Evolutionary conservation across 2,888 invertebrate species (phyloP), one percentile per base, ranked within the genome.

Genomic region (Athrips mouffetella): DNA sequence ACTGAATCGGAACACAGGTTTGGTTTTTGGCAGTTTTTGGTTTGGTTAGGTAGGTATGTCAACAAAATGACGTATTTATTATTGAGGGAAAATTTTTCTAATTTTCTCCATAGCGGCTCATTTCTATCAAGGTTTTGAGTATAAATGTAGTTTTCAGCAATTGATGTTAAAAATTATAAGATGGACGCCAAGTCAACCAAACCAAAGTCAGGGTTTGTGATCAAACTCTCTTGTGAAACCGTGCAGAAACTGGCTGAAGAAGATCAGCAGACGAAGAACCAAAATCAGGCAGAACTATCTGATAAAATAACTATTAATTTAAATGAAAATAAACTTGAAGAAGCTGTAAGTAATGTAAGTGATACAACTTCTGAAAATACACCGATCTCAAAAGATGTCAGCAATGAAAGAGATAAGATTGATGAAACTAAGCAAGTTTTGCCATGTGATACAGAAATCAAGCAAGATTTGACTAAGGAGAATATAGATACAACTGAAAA

Each of bases 171-270:
- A 10, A 30, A 11, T 31, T 15, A 13, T 3, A 35, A 18, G 20
- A 37, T 37, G 37, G 37, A 37, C 4, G 1, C 18, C 10, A 35
- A 35, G 20, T n/a, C 35, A n/a, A 15, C 18, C 37, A 37, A 40
- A 40, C 11, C 13, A 8, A 42, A 77, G 64, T 58, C 80, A 44
- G 89, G 87, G 16, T 86, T 89, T 67, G 80, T 89, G 45, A 89
- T 89, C 52, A 89, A 89, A 72, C 67, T 89, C 30, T 78, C 86
- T 1, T 74, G 65, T 45, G 89, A 88, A 69, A 89, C 89, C 30
- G 84, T 74, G 7, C 85, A 85, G 62, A 89, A 89, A 68, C 62
- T 89, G 48, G 61, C 76, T 1, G 79, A 83, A 60, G 81, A 83
- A 54, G 76, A 81, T 39, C 63, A 73, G 42, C 67, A 60, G 41